Base-by-base conservation (phyloP, 2,113 vertebrate genomes). In the Carassius carassius region DNA sequence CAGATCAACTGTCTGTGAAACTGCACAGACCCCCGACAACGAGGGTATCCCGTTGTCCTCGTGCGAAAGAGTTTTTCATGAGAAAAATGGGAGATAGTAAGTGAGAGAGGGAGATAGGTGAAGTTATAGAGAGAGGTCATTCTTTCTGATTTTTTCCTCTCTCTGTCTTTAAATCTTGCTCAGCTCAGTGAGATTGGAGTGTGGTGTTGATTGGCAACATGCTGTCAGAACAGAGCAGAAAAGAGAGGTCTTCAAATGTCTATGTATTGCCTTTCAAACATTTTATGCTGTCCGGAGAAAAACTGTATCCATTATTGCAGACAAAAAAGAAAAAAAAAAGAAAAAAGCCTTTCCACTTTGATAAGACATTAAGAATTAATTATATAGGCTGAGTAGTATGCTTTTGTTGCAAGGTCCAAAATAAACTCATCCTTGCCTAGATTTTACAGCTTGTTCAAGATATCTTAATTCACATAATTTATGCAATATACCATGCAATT, bases 171-270 rank as follows among this genome's bases (percentile, higher is more conserved):
- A 82, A 81, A 88, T 90, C 90, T 78, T 21, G 12, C 85, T 37
- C 78, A 80, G 81, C 92, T 88, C 91, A 16, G 89, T 69, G 21
- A 91, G 90, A 86, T 81, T 90, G 78, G 85, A 89, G 90, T 89
- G 82, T 90, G 92, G 91, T 92, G 94, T 93, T 94, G 92, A 94
- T 94, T 95, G 91, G 90, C 88, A 85, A 85, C 92, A 86, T 85
- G 89, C 92, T 93, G 92, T 87, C 81, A 91, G 92, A 92, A 90
- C 88, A 85, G 32, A 89, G 19, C 1, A 25, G 76, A 84, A 79
- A 56, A 76, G 47, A 69, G 67, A 81, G 54, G 58, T 29, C 85
- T 87, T 85, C 86, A 84, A 83, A 90, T 91, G 86, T 84, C 44
- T 74, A 86, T 69, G 85, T 78, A 73, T 69, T 79, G 75, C 78